Evolutionary conservation across 2,888 invertebrate species (phyloP).

Genomic region (Pollenia amentaria): DNA sequence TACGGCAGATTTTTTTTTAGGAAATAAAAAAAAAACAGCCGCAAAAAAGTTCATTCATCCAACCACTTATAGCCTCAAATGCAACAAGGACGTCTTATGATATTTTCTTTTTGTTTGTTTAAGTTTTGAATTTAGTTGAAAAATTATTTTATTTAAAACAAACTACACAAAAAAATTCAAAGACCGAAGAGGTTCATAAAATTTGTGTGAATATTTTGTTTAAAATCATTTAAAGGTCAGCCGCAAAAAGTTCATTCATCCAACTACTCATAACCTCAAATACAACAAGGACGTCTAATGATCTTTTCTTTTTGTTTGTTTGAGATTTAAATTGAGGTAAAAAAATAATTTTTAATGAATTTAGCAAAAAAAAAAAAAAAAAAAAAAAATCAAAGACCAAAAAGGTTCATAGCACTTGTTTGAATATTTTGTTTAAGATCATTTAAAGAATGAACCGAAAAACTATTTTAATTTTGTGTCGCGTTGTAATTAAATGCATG

Average conservation of each 20-base stretch:
- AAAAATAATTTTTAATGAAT: background rate
- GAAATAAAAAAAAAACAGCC: background rate
- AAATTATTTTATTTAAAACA: slow-evolving; percentile 7
- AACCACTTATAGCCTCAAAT: slow-evolving; percentile 2
- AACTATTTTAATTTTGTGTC: slow-evolving; percentile 15
- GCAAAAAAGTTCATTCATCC: slow-evolving; percentile 12
- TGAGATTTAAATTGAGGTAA: background rate
- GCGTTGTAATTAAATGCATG: background rate
- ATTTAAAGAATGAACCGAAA: background rate
- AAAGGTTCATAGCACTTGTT: slow-evolving; percentile 36
- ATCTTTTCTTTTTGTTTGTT: slow-evolving; percentile 12
- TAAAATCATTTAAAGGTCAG: background rate
- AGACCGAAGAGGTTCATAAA: no score
- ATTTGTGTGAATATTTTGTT: no score
- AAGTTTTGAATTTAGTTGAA: background rate
- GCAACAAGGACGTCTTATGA: slow-evolving; percentile 50
- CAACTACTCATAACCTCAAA: background rate
- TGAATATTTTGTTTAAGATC: background rate
- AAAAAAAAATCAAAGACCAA: background rate
- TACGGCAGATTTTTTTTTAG: background rate
- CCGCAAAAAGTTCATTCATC: background rate
- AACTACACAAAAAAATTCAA: background rate
- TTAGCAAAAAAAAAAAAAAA: background rate
- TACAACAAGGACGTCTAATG: slow-evolving; percentile 52
- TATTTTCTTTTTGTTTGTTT: slow-evolving; percentile 1